Percentiles rank a stretch among this genome's conserved stretches.
Conservation (phyloP, 2,797 vertebrate genomes). For the Glyptemys insculpta region DNA sequence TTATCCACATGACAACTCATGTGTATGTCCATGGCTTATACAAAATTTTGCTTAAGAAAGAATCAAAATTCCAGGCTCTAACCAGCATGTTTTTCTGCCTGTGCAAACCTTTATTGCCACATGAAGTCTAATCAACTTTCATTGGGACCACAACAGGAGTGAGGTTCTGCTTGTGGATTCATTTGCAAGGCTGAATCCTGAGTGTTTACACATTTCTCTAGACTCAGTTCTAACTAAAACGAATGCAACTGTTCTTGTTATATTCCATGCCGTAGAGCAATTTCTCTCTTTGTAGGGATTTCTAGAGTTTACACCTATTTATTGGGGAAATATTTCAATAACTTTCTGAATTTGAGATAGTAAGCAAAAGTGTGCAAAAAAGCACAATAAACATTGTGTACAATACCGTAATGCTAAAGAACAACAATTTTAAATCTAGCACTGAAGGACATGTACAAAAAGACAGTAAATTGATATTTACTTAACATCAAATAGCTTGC, state of each 20-base stretch:
- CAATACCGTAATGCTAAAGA: neutral
- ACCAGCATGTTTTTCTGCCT: rapidly evolving
- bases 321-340: neutral
- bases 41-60: neutral
- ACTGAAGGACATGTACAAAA: rapidly evolving
- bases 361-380: neutral
- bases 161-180: neutral
- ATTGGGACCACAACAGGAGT: neutral
- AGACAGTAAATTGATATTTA: neutral
- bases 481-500: neutral
- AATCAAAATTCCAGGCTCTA: neutral
- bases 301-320: neutral
- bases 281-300: neutral
- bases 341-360: neutral
- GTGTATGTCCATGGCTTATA: neutral
- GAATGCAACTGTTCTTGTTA: neutral
- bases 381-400: neutral
- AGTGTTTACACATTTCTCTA: neutral
- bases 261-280: neutral
- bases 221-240: neutral
- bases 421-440: neutral
- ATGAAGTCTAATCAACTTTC: neutral
- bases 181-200: neutral
- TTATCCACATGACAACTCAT: neutral
- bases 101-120: neutral